Evolutionary conservation across 2,888 invertebrate genomes (phyloP), one percentile per base, ranked within the genome.

Genomic region (Scelioninae gen. 1): DNA sequence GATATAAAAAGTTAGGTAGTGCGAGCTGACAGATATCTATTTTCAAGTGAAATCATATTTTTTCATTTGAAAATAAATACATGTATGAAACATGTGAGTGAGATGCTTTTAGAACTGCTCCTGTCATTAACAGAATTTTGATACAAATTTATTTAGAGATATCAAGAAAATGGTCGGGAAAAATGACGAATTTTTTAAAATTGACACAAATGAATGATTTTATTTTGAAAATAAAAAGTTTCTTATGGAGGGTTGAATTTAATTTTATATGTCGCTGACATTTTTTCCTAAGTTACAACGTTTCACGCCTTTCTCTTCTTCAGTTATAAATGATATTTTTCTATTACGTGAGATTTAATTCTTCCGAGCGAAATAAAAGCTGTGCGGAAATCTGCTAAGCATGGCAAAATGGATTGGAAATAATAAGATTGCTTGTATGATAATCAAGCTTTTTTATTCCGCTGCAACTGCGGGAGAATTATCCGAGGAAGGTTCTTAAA

Each of bases 321-420:
- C 6, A 16, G 40, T 29, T 63, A 49, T 66, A 53, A 66, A 68
- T 68, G 40, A 29, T 55, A 55, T 68, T 68, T 69, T 69, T 56
- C 47, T 69, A 56, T 56, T 69, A 47, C 15, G 38, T 13, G 56
- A 34, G 47, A 69, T 69, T 56, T 69, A 45, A 56, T 56, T 69
- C 56, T 68, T 56, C n/a, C 45, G 6, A n/a, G 16, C 11, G 56
- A 31, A 56, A 55, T 31, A 47, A 69, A 56, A 69, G 23, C 47
- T 13, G 56, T 0, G 55, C 9, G 38, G 13, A 40, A 38, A 34
- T 69, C 56, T 55, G 45, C 47, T 71, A 60, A 71, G 40, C 38
- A 32, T 38, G 29, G 11, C 29, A 71, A 71, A 71, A 60, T 71
- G 69, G 40, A 71, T 71, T 71, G 69, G 29, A 71, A 71, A 40